Base-by-base conservation (phyloP, 1,140 invertebrate species). In the Megalopta genalis region DNA sequence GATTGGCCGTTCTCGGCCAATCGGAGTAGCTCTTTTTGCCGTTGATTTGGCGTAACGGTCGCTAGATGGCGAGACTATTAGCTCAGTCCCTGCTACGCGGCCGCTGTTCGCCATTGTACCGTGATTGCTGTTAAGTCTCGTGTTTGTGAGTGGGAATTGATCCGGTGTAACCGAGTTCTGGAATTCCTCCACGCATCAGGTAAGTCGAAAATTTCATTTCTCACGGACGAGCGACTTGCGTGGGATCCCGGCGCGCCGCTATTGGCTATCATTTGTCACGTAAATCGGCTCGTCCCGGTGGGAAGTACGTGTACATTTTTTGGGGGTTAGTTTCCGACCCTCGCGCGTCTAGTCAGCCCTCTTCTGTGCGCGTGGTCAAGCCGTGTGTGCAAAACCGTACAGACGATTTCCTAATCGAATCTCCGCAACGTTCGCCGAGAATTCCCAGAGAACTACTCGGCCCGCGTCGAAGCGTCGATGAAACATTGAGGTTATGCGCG, bases 81-180 rank as follows among this genome's bases (percentile, higher is more conserved):
- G 80, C 71, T 81, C 62, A 66, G 73, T 77, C 62, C 62, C 42
- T 18, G 74, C 75, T 77, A 86, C 88, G 87, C 80, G 85, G 70
- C 82, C 73, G 77, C 74, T 73, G 86, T 79, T 83, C 88, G 88
- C 88, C 88, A 89, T 89, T 89, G 88, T 88, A 80, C 71, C 77
- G 85, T 85, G 85, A 87, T 88, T 87, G 86, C 87, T 74, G 64
- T 66, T 59, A 82, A 87, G 80, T 88, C 87, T 88, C 84, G 79
- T 82, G 84, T 85, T 87, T 88, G 88, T 89, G 83, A 87, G 85
- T 88, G 83, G 84, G 80, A 86, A 89, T 88, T 86, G 65, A 79
- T 84, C 77, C 72, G 72, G 80, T 85, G 49, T 80, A 84, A 80
- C 68, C 39, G 64, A 80, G 69, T 82, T 82, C 63, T 71, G 63